phyloP scores from a whole-genome alignment of 2,113 vertebrate species.

The Pseudolaguvia tuberculata region DNA sequence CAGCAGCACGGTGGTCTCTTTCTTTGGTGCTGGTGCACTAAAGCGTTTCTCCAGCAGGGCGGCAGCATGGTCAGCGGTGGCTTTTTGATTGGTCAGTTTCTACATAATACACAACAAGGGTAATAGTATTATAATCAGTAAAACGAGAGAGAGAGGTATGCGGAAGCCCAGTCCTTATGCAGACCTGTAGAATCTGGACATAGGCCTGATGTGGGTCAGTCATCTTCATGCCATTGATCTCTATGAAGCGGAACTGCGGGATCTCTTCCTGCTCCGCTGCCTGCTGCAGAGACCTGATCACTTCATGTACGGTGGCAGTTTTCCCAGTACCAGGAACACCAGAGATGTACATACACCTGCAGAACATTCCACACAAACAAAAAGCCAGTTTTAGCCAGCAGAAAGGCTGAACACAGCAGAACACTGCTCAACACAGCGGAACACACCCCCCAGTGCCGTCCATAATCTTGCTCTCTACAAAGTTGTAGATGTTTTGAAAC shows the following conservation, averaged over 20 bases:
- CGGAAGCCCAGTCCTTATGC: neutral
- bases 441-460: constrained; percentile 92
- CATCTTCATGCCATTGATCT: constrained; percentile 98
- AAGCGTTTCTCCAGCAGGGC: constrained; percentile 82
- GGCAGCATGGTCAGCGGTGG: constrained; percentile 83
- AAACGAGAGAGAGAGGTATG: neutral
- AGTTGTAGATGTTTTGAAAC: constrained; percentile 92
- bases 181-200: constrained; percentile 88
- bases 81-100: constrained; percentile 88
- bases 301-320: constrained; percentile 91
- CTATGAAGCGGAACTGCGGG: constrained; percentile 77
- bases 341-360: constrained; percentile 96
- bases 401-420: too few species aligned
- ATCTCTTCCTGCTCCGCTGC: constrained; percentile 74
- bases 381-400: neutral
- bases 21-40: constrained; percentile 69
- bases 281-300: constrained; percentile 78
- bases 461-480: constrained; percentile 91
- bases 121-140: neutral
- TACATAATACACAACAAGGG: constrained; percentile 48
- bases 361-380: neutral
- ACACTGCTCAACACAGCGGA: neutral
- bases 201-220: constrained; percentile 95
- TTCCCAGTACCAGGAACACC: constrained; percentile 97
- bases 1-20: constrained; percentile 80